Evolutionary conservation across 2,888 invertebrate genomes (phyloP), one percentile per base, ranked within the genome.

Genomic region (Idaea straminata): DNA sequence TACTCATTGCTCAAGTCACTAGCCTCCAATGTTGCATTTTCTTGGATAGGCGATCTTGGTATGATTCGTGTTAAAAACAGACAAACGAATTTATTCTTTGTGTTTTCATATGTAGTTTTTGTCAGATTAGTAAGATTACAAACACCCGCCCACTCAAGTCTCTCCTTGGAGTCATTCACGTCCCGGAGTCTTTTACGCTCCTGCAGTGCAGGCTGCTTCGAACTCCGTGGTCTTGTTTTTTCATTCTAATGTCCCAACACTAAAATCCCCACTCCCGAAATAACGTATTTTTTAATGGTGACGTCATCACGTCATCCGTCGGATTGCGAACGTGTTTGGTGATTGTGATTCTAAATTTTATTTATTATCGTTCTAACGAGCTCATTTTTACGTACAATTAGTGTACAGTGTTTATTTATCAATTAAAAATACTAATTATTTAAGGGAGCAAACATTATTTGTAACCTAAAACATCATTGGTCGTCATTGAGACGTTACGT

Each of bases 251-350:
- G 7, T 47, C 66, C 15, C 69, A 64, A 35, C 70, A 62, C 68
- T 69, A 6, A 47, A 65, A 35, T 57, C 60, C 15, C 25, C 34
- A 34, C 25, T 47, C 47, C 10, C 47, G 13, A 47, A 47, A 47
- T 77, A 83, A 84, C 83, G 84, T 80, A 76, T 83, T 84, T 25
- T 82, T 80, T 69, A 47, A 13, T 47, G 68, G 76, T 89, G 89
- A 90, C 91, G 89, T 91, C 90, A 89, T 87, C 87, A 88, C 87
- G 89, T 89, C 89, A 88, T 6, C 47, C 47, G 47, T 47, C 47
- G 47, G 47, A 7, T 47, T 47, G 47, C 47, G 7, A 47, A 13
- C 47, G 47, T 89, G 89, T 90, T 89, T 88, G 85, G 85, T 83
- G 78, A 78, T 73, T 71, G 76, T 81, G 78, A 70, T 89, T 89